These are phyloP conservation scores for Ochropleura leucogaster DNA, from an alignment of 2,888 invertebrate genomes.

Conservation along the genomic window DNA sequence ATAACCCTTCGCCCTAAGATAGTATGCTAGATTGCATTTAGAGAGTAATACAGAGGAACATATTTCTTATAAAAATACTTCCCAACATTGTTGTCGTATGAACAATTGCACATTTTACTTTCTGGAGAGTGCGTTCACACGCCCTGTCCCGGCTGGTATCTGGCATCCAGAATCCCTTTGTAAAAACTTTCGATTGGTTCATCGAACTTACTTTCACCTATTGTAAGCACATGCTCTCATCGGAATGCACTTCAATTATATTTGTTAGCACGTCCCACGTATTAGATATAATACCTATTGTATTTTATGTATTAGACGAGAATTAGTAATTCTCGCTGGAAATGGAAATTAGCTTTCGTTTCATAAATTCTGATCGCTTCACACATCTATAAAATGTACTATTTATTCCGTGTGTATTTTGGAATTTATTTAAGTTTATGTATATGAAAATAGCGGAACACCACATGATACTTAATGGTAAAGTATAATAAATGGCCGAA, in stretches of 20 bases:
- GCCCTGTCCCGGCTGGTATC: constrained; percentile 63
- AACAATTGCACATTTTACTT: constrained; percentile 79
- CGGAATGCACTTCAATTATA: constrained; percentile 87
- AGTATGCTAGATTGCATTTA: neutral
- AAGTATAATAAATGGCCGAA: constrained; percentile 37
- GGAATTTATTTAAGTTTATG: constrained; percentile 18
- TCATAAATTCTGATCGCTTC: constrained; percentile 28
- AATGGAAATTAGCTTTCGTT: constrained; percentile 63
- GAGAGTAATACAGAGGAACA: neutral
- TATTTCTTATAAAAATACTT: constrained; percentile 6
- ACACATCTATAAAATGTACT: constrained; percentile 16
- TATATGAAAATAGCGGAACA: constrained; percentile 20
- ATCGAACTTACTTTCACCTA: constrained; percentile 90
- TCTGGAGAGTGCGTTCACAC: constrained; percentile 73
- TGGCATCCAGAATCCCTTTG: constrained; percentile 79
- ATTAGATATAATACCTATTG: constrained; percentile 74
- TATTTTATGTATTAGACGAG: constrained; percentile 54
- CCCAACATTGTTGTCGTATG: constrained; percentile 18
- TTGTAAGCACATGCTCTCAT: constrained; percentile 84
- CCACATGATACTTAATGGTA: constrained; percentile 15
- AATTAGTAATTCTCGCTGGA: constrained; percentile 51
- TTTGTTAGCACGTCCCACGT: constrained; percentile 82
- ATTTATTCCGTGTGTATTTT: constrained; percentile 4
- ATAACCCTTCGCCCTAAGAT: neutral
- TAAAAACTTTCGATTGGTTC: constrained; percentile 88